These are phyloP conservation scores for Semotilus atromaculatus DNA, from an alignment of 2,797 vertebrate genomes.

Conservation along the genomic window DNA sequence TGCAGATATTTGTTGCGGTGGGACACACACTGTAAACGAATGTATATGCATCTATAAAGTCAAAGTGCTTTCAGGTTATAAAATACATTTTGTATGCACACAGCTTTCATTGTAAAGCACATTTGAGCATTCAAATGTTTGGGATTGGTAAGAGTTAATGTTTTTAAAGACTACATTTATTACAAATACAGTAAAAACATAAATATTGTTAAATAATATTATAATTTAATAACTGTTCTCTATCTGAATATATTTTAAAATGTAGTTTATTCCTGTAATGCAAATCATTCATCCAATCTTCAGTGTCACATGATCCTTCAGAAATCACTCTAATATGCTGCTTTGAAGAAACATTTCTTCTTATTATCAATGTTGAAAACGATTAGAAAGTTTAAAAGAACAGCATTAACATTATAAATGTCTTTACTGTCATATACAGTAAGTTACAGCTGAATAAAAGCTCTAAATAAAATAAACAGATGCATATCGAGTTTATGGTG, in stretches of 20 bases:
- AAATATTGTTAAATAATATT: not conserved
- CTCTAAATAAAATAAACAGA: not conserved
- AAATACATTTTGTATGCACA: not conserved
- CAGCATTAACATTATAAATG: not conserved
- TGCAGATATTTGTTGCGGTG: slow-evolving; percentile 43
- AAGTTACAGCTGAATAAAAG: not conserved
- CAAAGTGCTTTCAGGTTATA: not conserved
- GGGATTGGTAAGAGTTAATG: not conserved
- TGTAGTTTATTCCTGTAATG: not conserved
- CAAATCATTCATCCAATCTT: not conserved
- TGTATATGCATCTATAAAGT: not conserved
- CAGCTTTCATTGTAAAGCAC: not conserved
- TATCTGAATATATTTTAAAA: no score
- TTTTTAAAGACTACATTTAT: not conserved
- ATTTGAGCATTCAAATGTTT: not conserved
- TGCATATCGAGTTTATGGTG: not conserved
- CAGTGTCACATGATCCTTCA: not conserved
- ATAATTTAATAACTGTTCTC: not conserved
- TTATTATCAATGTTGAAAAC: not conserved
- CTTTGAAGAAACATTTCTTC: not conserved
- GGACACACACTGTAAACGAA: not conserved
- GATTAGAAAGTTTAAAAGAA: not conserved
- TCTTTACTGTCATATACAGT: not conserved
- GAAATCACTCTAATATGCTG: not conserved
- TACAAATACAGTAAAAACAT: not conserved